Evolutionary conservation across 2,797 vertebrate genomes (phyloP), one percentile per base, ranked within the genome.

Genomic region (Scyliorhinus canicula): DNA sequence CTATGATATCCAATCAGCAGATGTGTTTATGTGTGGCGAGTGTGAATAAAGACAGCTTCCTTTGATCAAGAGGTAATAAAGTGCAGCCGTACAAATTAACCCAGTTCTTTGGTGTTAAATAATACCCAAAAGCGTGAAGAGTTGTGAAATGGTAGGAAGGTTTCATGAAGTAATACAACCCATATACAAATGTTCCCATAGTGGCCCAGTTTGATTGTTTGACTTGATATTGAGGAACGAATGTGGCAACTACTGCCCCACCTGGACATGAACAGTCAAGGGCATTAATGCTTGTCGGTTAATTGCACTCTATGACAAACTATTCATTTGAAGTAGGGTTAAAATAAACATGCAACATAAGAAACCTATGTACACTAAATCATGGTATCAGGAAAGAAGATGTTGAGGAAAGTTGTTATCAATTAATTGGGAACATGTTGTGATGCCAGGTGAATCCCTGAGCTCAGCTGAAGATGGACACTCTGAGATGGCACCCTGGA

Each of bases 171-270:
- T 57, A 60, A 91, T 57, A 40, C 14, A 90, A 60, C 21, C n/a
- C 85, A 12, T 35, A 16, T 97, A 97, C 96, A 97, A 96, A 95
- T 0, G 0, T 95, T 95, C 96, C 96, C 96, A 96, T 96, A 95
- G 88, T 96, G 93, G 95, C 95, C 95, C 95, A 95, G 60, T 95
- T 95, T 96, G 95, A 96, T 95, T 95, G 95, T 93, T 79, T 0
- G 74, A 55, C 57, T 94, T 55, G 93, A 85, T 69, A 95, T 95
- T 95, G 93, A 95, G 95, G 95, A 93, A 95, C 8, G 96, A 95
- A 40, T 85, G n/a, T 95, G 84, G 93, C 95, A 95, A 95, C 74
- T 47, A 28, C 40, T 85, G 44, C 28, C 6, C n/a, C 28, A 21
- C 6, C 24, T 50, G 21, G 82, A 85, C 24, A 28, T 85, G 26